phyloP scores from a whole-genome alignment of 1,140 invertebrate species.

The Trichoplusia ni region DNA sequence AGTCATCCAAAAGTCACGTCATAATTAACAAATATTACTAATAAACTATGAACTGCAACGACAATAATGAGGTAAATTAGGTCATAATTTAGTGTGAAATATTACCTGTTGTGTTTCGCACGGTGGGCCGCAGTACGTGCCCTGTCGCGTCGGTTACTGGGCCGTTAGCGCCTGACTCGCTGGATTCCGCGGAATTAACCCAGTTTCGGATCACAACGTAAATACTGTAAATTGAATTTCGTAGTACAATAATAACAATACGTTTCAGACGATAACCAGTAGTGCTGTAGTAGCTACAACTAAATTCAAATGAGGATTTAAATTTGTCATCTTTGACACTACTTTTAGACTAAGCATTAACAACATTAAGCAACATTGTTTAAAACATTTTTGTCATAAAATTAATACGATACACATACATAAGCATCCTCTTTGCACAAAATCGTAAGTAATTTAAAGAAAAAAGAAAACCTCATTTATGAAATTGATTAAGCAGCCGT shows the following conservation, averaged over 20 bases:
- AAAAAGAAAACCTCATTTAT: background rate
- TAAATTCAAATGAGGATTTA: no score
- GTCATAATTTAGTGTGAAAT: conserved; percentile 38
- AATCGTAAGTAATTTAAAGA: conserved; percentile 23
- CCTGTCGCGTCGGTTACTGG: conserved; percentile 35
- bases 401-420: no score
- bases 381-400: no score
- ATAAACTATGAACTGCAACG: background rate
- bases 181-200: background rate
- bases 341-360: no score
- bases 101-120: conserved; percentile 17
- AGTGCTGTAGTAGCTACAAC: no score
- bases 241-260: no score
- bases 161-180: conserved; percentile 10
- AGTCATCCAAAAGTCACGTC: no score
- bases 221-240: conserved; percentile 20
- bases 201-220: background rate
- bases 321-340: no score
- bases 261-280: no score
- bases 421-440: no score
- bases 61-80: conserved; percentile 26
- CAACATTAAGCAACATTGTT: no score
- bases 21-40: background rate
- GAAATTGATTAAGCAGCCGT: background rate
- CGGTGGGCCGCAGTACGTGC: conserved; percentile 35